Base-by-base conservation (phyloP, 2,113 vertebrate species). In the Mirounga angustirostris region DNA sequence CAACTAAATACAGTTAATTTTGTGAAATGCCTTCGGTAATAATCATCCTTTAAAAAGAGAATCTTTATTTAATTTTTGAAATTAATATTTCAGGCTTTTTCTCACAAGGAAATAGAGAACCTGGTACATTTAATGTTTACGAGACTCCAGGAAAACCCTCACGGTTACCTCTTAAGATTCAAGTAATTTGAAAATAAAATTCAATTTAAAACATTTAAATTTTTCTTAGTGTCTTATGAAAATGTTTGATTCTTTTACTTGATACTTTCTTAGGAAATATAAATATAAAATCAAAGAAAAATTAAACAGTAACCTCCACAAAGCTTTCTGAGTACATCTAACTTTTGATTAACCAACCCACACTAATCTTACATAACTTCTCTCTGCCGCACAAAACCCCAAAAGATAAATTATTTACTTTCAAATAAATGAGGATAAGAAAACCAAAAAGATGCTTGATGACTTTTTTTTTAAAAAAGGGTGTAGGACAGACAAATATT, bases 391-490 rank as follows among this genome's bases (percentile, higher is more conserved):
- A 24, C 79, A 89, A 78, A 89, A n/a, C 56, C 67, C 46, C 22
- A 94, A 84, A 92, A 97, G 94, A 97, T 89, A 95, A 97, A 95
- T 96, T 98, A 97, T 95, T 97, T 97, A 97, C 97, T 96, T 98
- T 97, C 78, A 97, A 96, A 94, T 97, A 96, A 97, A 91, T 76
- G 50, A 95, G 56, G 36, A 91, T 94, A 82, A 93, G 74, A 93
- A 97, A 93, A 90, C 58, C 61, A 96, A 82, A 94, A n/a, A 95
- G 52, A 73, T 91, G 73, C 28, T 46, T 67, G 50, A 67, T 97
- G 59, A 43, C 21, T 92, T 94, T 89, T 96, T 91, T 94, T 88
- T 96, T 91, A 40, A 11, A 65, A 93, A 93, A 82, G 13, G 4
- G 40, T 52, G 5, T n/a, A 73, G 8, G 18, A 58, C 4, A 83